phyloP scores from a whole-genome alignment of 2,797 vertebrate genomes.

The Leucoraja ocellata region DNA sequence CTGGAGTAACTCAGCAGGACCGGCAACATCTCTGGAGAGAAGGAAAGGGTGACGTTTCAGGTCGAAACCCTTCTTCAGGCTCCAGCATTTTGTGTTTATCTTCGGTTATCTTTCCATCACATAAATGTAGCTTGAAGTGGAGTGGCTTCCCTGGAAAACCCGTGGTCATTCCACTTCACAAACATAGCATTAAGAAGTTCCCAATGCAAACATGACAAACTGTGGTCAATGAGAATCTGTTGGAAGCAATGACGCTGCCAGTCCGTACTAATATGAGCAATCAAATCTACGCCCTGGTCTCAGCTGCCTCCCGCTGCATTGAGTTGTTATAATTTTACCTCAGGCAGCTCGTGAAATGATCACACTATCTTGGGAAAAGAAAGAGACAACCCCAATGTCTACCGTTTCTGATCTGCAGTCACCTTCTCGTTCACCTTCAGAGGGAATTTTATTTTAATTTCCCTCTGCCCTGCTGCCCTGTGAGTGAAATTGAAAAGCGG shows the following conservation, averaged over 20 bases:
- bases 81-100: no score
- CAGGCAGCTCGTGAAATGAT: slow-evolving; percentile 7
- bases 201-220: not conserved
- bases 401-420: not conserved
- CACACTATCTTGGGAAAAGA: not conserved
- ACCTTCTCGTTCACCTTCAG: slow-evolving; percentile 19
- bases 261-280: not conserved
- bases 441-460: not conserved
- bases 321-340: slow-evolving; percentile 2
- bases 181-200: not conserved
- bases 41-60: no score
- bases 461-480: not conserved
- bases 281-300: not conserved
- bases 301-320: not conserved
- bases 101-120: no score
- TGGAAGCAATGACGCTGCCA: not conserved
- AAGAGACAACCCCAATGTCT: not conserved
- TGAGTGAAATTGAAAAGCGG: slow-evolving; percentile 10
- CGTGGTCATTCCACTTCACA: not conserved
- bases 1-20: no score
- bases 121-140: no score
- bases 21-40: no score
- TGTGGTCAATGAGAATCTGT: not conserved
- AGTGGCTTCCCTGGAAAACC: no score
- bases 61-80: no score